Conservation (phyloP, 1,140 invertebrate genomes). For the Phymastichus coffea region DNA sequence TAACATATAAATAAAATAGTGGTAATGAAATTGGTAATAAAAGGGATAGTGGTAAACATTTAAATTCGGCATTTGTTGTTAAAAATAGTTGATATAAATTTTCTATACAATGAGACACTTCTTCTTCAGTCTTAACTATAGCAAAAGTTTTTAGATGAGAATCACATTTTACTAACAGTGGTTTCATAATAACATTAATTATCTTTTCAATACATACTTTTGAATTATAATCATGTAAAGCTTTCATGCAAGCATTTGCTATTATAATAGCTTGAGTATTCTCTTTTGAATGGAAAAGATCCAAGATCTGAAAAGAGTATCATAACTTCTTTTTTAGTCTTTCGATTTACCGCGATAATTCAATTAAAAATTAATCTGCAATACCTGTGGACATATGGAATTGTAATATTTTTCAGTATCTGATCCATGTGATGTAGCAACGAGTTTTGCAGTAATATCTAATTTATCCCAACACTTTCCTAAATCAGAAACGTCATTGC, state of each 20-base stretch:
- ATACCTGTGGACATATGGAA: slow-evolving; percentile 48
- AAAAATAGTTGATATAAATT: slow-evolving; percentile 49
- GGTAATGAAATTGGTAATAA: slow-evolving; percentile 40
- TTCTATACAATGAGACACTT: slow-evolving; percentile 47
- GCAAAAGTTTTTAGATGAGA: background rate
- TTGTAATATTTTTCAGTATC: slow-evolving; percentile 58
- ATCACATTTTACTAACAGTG: slow-evolving; percentile 40
- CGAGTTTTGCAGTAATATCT: slow-evolving; percentile 65
- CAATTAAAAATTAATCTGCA: background rate
- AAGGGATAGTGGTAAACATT: slow-evolving; percentile 40
- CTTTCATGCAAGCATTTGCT: slow-evolving; percentile 57
- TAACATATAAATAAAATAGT: slow-evolving; percentile 48
- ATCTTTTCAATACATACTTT: slow-evolving; percentile 47
- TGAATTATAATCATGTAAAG: slow-evolving; percentile 56
- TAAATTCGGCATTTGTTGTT: slow-evolving; percentile 44
- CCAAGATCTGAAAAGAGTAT: slow-evolving; percentile 33
- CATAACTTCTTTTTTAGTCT: background rate
- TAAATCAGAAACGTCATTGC: slow-evolving; percentile 60
- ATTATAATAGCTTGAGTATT: slow-evolving; percentile 55
- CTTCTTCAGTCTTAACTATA: slow-evolving; percentile 34
- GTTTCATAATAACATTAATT: slow-evolving; percentile 52
- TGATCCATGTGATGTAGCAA: slow-evolving; percentile 59
- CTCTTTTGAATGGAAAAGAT: slow-evolving; percentile 55
- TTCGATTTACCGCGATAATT: too few species aligned
- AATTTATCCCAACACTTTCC: slow-evolving; percentile 67